Conservation (phyloP, 2,888 invertebrate genomes). For the Apamea epomidion region DNA sequence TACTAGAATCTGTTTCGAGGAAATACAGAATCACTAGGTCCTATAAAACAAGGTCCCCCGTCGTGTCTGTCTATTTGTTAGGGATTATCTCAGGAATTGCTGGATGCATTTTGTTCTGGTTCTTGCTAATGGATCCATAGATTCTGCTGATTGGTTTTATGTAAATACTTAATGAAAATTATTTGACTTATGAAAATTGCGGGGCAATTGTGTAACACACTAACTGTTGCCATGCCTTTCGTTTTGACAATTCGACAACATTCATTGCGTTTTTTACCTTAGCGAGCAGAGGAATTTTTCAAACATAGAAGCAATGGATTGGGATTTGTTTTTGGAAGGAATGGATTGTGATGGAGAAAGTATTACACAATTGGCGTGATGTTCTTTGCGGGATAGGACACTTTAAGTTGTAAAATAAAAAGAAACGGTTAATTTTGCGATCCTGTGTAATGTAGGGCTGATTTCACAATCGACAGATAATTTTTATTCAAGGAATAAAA, state of each 20-base stretch:
- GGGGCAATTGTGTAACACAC: neutral
- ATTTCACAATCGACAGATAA: no score
- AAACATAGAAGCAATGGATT: neutral
- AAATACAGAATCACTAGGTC: constrained; percentile 20
- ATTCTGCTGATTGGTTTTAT: constrained; percentile 15
- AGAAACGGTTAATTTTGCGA: neutral
- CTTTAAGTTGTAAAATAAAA: neutral
- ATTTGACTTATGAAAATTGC: neutral
- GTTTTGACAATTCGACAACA: neutral
- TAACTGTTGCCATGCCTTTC: neutral
- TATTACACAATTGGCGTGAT: neutral
- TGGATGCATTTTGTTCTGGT: constrained; percentile 10
- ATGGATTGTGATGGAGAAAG: rapidly evolving
- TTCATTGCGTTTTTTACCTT: neutral
- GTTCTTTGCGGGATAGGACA: no score
- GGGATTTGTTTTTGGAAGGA: neutral
- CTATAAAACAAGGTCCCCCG: constrained; percentile 38
- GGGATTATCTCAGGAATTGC: constrained; percentile 24
- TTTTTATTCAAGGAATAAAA: no score
- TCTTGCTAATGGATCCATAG: constrained; percentile 2
- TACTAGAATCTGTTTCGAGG: constrained; percentile 27
- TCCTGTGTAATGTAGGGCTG: neutral
- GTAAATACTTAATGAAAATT: neutral
- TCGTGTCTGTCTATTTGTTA: constrained; percentile 26
- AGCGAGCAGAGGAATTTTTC: neutral